A percentile compares a stretch with the other conserved stretches of the same genome.
phyloP scores from a whole-genome alignment of 92 coral and sea anemone species.

The Isaurus tuberculatus region DNA sequence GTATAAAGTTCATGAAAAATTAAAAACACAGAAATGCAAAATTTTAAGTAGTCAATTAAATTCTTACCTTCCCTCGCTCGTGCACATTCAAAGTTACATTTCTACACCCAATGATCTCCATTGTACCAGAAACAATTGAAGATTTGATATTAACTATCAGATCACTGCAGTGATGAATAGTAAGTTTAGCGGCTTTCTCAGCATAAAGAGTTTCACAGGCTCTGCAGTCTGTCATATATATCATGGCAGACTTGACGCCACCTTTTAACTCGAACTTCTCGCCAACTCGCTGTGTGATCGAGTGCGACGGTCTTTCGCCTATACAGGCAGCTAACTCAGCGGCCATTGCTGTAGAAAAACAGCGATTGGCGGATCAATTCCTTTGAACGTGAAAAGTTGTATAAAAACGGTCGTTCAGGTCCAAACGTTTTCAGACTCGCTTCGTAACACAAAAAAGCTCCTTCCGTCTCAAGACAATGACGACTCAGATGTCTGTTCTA shows the following conservation, averaged over 20 bases:
- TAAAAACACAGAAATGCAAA: constrained; percentile 1
- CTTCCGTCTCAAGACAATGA: background rate
- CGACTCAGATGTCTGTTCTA: background rate
- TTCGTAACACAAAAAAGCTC: background rate
- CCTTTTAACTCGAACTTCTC: constrained; percentile 75
- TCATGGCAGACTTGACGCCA: constrained; percentile 62
- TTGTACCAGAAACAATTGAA: constrained; percentile 76
- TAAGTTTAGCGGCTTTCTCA: constrained; percentile 85
- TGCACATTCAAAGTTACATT: constrained; percentile 80
- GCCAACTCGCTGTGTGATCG: constrained; percentile 69
- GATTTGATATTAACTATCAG: constrained; percentile 76
- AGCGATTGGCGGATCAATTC: background rate
- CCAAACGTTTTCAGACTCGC: background rate
- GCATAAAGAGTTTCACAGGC: constrained; percentile 69
- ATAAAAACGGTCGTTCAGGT: background rate
- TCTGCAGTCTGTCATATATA: constrained; percentile 80
- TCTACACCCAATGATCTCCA: constrained; percentile 80
- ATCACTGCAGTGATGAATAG: constrained; percentile 83
- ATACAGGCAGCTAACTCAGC: constrained; percentile 17
- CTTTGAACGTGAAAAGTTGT: background rate
- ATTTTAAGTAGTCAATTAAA: no score
- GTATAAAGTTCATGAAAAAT: background rate
- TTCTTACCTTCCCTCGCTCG: constrained; percentile 84
- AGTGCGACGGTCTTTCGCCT: constrained; percentile 65
- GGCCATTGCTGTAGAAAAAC: background rate